These are phyloP conservation scores for Armadillidium nasatum DNA, from an alignment of 1,140 invertebrate genomes.

Conservation along the genomic window DNA sequence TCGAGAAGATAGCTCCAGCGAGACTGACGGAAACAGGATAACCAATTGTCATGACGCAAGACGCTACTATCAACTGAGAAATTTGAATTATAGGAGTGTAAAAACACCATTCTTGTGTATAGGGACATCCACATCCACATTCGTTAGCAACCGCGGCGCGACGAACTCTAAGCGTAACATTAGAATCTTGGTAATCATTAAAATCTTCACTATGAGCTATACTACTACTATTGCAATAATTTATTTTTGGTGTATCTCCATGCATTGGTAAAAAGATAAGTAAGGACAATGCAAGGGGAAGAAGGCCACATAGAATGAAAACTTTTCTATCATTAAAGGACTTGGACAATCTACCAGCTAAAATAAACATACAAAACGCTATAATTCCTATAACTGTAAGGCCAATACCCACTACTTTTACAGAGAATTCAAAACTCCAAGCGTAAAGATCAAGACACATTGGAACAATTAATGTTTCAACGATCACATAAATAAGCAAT, in stretches of 20 bases:
- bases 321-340: slow-evolving; percentile 37
- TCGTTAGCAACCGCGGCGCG: background rate
- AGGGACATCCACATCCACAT: slow-evolving; percentile 35
- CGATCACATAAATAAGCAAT: slow-evolving; percentile 81
- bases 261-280: slow-evolving; percentile 36
- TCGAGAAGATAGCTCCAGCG: slow-evolving; percentile 36
- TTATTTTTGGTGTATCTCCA: slow-evolving; percentile 36
- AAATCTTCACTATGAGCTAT: no score
- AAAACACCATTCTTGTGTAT: slow-evolving; percentile 39
- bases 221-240: slow-evolving; percentile 31
- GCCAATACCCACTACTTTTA: slow-evolving; percentile 40
- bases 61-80: slow-evolving; percentile 32
- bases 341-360: slow-evolving; percentile 24
- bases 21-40: slow-evolving; percentile 36
- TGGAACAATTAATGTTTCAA: slow-evolving; percentile 65
- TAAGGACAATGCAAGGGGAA: slow-evolving; percentile 31
- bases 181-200: no score
- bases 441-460: slow-evolving; percentile 42
- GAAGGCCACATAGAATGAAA: slow-evolving; percentile 29
- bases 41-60: slow-evolving; percentile 29
- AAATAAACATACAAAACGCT: slow-evolving; percentile 33
- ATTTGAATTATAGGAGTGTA: slow-evolving; percentile 41
- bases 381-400: slow-evolving; percentile 33
- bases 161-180: background rate
- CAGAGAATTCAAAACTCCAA: slow-evolving; percentile 37